Percentiles rank a stretch among this genome's conserved stretches.
Conservation (phyloP, 2,888 invertebrate genomes). For the Apamea sordens region DNA sequence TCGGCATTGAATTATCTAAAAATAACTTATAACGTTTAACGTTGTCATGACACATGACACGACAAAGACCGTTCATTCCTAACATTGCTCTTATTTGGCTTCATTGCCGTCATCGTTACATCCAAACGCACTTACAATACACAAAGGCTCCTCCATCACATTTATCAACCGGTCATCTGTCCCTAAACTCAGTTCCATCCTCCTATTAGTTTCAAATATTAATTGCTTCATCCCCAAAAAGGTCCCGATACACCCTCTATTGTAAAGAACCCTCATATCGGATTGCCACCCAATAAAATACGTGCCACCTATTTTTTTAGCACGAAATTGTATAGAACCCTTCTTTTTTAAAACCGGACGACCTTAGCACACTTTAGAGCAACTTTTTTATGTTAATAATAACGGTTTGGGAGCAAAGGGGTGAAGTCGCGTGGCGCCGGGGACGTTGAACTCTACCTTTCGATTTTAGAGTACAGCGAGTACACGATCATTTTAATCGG, state of each 20-base stretch:
- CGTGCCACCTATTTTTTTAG: constrained; percentile 57
- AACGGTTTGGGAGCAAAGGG: constrained; percentile 76
- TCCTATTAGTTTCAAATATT: constrained; percentile 57
- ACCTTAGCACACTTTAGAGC: constrained; percentile 72
- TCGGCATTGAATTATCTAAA: neutral
- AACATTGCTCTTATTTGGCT: constrained; percentile 42
- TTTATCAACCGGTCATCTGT: constrained; percentile 19
- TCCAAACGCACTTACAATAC: constrained; percentile 7
- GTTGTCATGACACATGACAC: neutral
- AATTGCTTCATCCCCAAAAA: constrained; percentile 57
- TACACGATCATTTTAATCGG: constrained; percentile 53
- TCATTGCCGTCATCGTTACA: constrained; percentile 31
- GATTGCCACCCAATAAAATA: constrained; percentile 70
- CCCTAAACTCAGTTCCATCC: constrained; percentile 19
- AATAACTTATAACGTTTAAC: constrained; percentile 3
- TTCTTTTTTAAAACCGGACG: constrained; percentile 64
- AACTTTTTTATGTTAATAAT: constrained; percentile 78
- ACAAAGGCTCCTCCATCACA: constrained; percentile 17
- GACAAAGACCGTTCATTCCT: constrained; percentile 1
- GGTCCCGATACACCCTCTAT: constrained; percentile 50
- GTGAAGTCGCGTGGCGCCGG: constrained; percentile 81
- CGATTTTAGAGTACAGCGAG: constrained; percentile 51
- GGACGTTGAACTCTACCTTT: constrained; percentile 82
- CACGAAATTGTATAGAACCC: constrained; percentile 58
- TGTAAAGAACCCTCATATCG: constrained; percentile 56